phyloP scores from a whole-genome alignment of 2,113 vertebrate species.

The Heliornis fulica region DNA sequence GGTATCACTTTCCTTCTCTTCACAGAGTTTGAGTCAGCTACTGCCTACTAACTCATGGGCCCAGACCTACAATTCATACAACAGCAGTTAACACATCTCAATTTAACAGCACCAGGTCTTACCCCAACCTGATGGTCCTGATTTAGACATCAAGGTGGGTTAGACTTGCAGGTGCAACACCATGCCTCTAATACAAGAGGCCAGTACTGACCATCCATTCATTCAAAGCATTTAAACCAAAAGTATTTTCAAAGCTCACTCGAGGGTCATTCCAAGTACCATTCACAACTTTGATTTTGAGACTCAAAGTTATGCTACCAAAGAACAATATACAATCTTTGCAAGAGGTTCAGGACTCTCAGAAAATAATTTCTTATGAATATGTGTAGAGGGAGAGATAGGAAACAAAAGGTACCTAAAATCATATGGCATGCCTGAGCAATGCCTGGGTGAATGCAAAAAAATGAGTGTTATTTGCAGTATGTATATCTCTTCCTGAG shows the following conservation, averaged over 20 bases:
- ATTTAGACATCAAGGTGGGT: neutral
- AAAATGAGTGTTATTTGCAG: conserved; percentile 48
- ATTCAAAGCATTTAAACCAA: neutral
- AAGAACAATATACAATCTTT: neutral
- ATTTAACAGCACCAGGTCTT: neutral
- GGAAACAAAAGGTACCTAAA: conserved; percentile 65
- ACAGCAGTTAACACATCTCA: neutral
- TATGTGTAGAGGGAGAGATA: neutral
- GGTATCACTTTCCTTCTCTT: neutral
- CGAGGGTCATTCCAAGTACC: neutral
- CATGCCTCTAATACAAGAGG: neutral
- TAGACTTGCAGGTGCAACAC: neutral
- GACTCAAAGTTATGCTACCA: neutral
- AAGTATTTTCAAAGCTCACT: conserved; percentile 12
- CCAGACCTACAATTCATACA: neutral
- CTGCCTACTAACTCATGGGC: neutral
- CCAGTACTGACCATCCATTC: neutral
- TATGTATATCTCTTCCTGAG: conserved; percentile 79
- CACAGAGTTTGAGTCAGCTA: neutral
- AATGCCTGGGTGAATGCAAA: conserved; percentile 61
- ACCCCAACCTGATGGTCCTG: neutral
- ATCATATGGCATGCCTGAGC: conserved; percentile 66
- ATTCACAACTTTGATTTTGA: conserved; percentile 6
- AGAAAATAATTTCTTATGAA: conserved; percentile 32
- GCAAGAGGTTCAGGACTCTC: conserved; percentile 26